These are phyloP conservation scores for Tethea ocularis DNA, from an alignment of 2,888 invertebrate genomes.

Conservation along the genomic window DNA sequence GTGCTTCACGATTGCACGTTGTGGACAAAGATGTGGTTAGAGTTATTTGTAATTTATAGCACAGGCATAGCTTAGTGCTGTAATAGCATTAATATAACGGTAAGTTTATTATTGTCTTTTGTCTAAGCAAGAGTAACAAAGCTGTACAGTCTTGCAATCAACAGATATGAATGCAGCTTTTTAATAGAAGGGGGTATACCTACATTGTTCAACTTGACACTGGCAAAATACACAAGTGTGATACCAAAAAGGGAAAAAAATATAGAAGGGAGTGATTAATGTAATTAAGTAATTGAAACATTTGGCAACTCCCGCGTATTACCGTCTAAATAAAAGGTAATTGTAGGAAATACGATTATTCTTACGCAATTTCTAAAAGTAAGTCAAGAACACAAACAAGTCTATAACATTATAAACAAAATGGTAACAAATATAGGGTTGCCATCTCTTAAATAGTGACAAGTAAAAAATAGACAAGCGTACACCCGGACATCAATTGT, in stretches of 20 bases:
- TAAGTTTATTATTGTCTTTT: background rate
- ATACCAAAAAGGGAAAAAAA: no score
- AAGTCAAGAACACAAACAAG: no score
- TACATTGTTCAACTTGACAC: no score
- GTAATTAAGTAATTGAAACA: background rate
- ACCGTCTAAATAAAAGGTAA: background rate
- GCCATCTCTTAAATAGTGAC: no score
- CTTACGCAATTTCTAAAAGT: background rate
- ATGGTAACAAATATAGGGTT: no score
- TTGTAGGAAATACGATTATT: background rate
- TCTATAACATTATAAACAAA: background rate
- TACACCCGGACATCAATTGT: no score
- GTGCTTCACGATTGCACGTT: background rate
- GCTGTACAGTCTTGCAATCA: no score
- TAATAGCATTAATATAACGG: no score
- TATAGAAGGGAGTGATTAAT: no score
- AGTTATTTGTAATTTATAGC: background rate
- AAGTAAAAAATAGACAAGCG: no score
- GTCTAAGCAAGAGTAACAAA: background rate
- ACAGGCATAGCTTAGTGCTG: background rate
- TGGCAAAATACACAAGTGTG: no score
- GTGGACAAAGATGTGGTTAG: background rate
- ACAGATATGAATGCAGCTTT: no score
- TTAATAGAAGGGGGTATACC: background rate
- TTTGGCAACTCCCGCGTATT: background rate